Base-by-base conservation (phyloP, 2,888 invertebrate genomes). In the Sclerodermus sp. region DNA sequence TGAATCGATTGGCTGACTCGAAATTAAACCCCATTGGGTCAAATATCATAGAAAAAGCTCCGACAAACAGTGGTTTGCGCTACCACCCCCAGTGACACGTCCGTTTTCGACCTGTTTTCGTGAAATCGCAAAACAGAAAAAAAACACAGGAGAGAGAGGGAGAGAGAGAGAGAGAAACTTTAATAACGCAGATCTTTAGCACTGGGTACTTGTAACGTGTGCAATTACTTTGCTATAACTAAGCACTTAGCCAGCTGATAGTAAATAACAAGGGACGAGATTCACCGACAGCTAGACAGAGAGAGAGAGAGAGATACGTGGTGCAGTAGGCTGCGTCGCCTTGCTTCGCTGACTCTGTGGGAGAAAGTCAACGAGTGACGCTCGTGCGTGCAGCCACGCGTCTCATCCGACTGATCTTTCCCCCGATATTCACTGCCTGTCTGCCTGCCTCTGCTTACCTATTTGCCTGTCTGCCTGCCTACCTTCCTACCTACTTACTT, bases 291-390 rank as follows among this genome's bases (percentile, higher is more conserved):
- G 57, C 57, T n/a, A n/a, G n/a, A n/a, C n/a, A n/a, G n/a, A n/a
- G n/a, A n/a, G n/a, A n/a, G n/a, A n/a, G n/a, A 53, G 57, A 54
- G 57, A 51, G 54, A 55, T 51, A 54, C 50, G 58, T 60, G 53
- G 46, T 53, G 52, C 47, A 50, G 53, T 51, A 52, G 55, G 46
- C 58, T 59, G 59, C 66, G 55, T 63, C 60, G 67, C 56, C 58
- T 60, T 64, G 67, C 58, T 67, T 57, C 59, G 67, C 58, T 69
- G 68, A 65, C 61, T 58, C 58, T 52, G 60, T 57, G 50, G 59
- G 68, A 55, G 69, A 71, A 71, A 71, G 71, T 71, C 56, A 49
- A 52, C 43, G 42, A 42, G 45, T 53, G 51, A 48, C 48, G 64
- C 58, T 57, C 53, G 53, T 55, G 57, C 53, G 59, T 54, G 54